phyloP scores from a whole-genome alignment of 1,140 invertebrate genomes.

The Drosophila pruinosa region DNA sequence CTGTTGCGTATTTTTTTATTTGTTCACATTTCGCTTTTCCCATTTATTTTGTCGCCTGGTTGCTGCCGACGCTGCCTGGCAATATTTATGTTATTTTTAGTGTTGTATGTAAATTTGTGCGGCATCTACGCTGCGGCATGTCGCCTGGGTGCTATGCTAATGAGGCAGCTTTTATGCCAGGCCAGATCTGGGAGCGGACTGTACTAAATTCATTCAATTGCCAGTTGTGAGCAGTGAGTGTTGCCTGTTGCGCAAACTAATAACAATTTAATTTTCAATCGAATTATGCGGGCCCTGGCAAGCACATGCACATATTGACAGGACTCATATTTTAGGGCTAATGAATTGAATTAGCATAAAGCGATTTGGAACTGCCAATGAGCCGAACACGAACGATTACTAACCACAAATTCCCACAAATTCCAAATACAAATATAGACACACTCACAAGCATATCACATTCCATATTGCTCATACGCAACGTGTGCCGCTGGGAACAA shows the following conservation, averaged over 20 bases:
- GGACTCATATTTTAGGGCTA: slow-evolving; percentile 19
- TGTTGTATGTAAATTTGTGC: slow-evolving; percentile 67
- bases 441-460: neutral
- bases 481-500: neutral
- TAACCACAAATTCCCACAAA: slow-evolving; percentile 9
- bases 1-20: slow-evolving; percentile 16
- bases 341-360: slow-evolving; percentile 64
- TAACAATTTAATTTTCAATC: slow-evolving; percentile 75
- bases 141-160: slow-evolving; percentile 42
- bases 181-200: slow-evolving; percentile 44
- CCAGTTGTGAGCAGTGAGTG: slow-evolving; percentile 24
- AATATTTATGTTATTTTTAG: slow-evolving; percentile 64
- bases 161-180: slow-evolving; percentile 63
- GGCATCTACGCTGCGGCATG: slow-evolving; percentile 3
- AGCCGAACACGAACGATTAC: slow-evolving; percentile 52
- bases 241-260: slow-evolving; percentile 65
- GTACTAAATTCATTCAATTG: slow-evolving; percentile 41
- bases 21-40: slow-evolving; percentile 8
- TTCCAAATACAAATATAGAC: neutral
- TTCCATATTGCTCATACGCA: slow-evolving; percentile 27
- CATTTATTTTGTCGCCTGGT: slow-evolving; percentile 17
- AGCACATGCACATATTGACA: slow-evolving; percentile 20
- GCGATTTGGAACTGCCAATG: slow-evolving; percentile 49
- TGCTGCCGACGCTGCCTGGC: slow-evolving; percentile 30
- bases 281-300: slow-evolving; percentile 69